These are phyloP conservation scores for Emydocephalus ijimae DNA, from an alignment of 2,113 vertebrate species.

Conservation along the genomic window DNA sequence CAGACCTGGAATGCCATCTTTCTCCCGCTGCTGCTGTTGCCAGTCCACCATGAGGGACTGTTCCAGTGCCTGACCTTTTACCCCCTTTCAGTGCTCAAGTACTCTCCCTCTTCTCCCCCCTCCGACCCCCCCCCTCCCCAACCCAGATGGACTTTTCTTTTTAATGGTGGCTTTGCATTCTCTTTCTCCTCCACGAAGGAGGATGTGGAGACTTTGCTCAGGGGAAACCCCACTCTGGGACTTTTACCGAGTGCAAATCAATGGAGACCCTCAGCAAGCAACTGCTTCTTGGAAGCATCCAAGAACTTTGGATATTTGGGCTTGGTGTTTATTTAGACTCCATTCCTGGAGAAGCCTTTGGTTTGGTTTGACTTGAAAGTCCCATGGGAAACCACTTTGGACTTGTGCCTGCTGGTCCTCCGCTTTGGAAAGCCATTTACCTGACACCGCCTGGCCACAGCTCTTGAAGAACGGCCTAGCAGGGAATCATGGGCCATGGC, in stretches of 20 bases:
- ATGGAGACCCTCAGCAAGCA: not conserved
- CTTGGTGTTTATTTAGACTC: slow-evolving; percentile 13
- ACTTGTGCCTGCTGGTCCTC: not conserved
- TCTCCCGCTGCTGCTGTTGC: not conserved
- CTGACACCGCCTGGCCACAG: not conserved
- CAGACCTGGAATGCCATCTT: slow-evolving; percentile 36
- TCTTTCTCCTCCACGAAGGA: slow-evolving; percentile 46
- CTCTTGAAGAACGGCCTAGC: not conserved
- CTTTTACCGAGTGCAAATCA: slow-evolving; percentile 41
- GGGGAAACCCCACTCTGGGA: slow-evolving; percentile 53
- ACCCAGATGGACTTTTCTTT: slow-evolving; percentile 39
- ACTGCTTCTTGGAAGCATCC: slow-evolving; percentile 3
- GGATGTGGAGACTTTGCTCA: slow-evolving; percentile 63
- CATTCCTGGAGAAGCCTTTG: slow-evolving; percentile 18
- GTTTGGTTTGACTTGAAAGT: not conserved
- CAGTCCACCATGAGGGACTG: slow-evolving; percentile 26
- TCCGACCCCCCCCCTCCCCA: not conserved
- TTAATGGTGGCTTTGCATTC: slow-evolving; percentile 58
- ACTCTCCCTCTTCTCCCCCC: not conserved
- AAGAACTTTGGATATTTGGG: not conserved
- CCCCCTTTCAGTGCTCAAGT: slow-evolving; percentile 18
- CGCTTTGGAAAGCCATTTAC: not conserved
- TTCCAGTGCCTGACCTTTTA: slow-evolving; percentile 5
- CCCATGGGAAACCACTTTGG: slow-evolving; percentile 6
- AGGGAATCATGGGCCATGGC: not conserved